A percentile compares a stretch with the other conserved stretches of the same genome.
Evolutionary conservation across 2,797 vertebrate genomes (phyloP).

Genomic region (Lerista edwardsae): DNA sequence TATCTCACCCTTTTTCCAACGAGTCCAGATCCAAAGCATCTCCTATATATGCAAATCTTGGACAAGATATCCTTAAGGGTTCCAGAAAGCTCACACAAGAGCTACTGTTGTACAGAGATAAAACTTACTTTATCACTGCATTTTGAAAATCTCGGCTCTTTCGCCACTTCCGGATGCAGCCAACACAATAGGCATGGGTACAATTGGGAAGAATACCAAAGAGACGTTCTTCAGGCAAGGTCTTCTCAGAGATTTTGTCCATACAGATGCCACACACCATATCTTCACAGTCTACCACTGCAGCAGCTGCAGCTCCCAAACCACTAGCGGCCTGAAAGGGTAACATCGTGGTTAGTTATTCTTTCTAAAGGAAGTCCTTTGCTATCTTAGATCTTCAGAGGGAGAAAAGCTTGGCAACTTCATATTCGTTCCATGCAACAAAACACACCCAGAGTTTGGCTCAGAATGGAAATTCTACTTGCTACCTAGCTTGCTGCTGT

Average conservation of each 20-base stretch:
- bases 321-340: constrained; percentile 4
- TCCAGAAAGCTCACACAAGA: too few relatives aligned
- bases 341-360: not conserved
- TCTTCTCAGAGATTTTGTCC: constrained; percentile 90
- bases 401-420: not conserved
- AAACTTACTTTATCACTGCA: constrained; percentile 85
- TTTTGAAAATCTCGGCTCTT: constrained; percentile 82
- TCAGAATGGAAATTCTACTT: too few relatives aligned
- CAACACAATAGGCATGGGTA: constrained; percentile 85
- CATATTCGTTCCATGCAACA: not conserved
- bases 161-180: constrained; percentile 88
- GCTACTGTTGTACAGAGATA: too few relatives aligned
- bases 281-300: constrained; percentile 72
- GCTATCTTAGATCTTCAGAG: not conserved
- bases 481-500: not conserved
- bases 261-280: constrained; percentile 91
- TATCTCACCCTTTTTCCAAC: not conserved
- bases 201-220: constrained; percentile 93
- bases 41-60: too few relatives aligned
- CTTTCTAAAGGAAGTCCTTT: not conserved
- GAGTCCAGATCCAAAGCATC: not conserved
- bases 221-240: constrained; percentile 64
- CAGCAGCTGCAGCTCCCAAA: constrained; percentile 27
- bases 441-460: too few relatives aligned
- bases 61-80: too few relatives aligned